Percentiles rank a stretch among this genome's conserved stretches.
These are phyloP conservation scores for Halyomorpha halys DNA, from an alignment of 1,140 invertebrate genomes.

Conservation along the genomic window DNA sequence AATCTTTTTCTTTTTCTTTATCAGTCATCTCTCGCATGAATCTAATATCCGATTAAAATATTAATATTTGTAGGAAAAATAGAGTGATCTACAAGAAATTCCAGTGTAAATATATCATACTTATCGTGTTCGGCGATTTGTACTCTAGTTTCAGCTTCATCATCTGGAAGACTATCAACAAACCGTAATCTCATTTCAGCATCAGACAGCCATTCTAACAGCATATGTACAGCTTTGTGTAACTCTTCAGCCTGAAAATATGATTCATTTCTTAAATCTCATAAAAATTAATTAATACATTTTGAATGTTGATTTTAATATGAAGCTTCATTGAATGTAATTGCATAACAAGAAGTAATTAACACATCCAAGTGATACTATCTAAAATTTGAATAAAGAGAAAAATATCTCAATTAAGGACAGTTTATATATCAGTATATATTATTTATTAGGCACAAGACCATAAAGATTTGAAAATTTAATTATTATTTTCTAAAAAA, in stretches of 20 bases:
- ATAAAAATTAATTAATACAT: too few relatives aligned
- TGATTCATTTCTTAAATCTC: too few relatives aligned
- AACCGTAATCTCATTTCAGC: slow-evolving; percentile 87
- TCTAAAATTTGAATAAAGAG: too few relatives aligned
- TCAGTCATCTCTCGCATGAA: slow-evolving; percentile 75
- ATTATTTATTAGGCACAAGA: too few relatives aligned
- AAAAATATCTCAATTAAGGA: too few relatives aligned
- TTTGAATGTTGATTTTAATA: too few relatives aligned
- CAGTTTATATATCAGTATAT: too few relatives aligned
- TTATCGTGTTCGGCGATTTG: slow-evolving; percentile 78
- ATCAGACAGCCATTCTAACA: slow-evolving; percentile 92
- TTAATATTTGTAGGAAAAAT: not conserved
- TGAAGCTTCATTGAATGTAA: too few relatives aligned
- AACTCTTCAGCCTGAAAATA: slow-evolving; percentile 68
- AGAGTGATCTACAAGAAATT: not conserved
- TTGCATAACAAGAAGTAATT: too few relatives aligned
- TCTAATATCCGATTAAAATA: slow-evolving; percentile 28
- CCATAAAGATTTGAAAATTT: too few relatives aligned
- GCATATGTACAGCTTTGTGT: slow-evolving; percentile 83
- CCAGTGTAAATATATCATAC: slow-evolving; percentile 29
- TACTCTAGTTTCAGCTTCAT: slow-evolving; percentile 74
- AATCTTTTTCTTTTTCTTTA: slow-evolving; percentile 78
- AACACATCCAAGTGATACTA: too few relatives aligned
- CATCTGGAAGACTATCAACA: slow-evolving; percentile 77
- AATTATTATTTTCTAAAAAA: too few relatives aligned